Evolutionary conservation across 1,140 invertebrate species (phyloP), one percentile per base, ranked within the genome.

Genomic region (Zaprionus gabonicus): DNA sequence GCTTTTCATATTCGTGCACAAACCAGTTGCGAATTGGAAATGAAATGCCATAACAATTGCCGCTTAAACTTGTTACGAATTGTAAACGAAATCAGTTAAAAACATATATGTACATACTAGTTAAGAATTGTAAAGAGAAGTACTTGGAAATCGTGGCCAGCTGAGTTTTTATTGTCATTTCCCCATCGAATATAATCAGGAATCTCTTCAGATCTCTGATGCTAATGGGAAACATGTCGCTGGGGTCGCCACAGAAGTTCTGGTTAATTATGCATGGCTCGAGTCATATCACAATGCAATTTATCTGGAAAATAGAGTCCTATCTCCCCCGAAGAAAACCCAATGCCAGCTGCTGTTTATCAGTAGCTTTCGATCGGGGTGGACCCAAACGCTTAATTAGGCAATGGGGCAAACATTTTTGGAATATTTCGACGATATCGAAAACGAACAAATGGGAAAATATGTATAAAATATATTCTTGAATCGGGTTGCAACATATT

Each of bases 341-440:
- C n/a, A 17, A 57, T n/a, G 38, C 59, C 64, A 73, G 75, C 75
- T 77, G 75, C 58, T 64, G 15, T 63, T 68, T 77, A 73, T 77
- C 71, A 77, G 58, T 31, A 58, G 58, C 60, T 68, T 71, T 72
- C 28, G 63, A 72, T 72, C 62, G 41, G 60, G 27, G 27, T 28
- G 59, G 59, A 46, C 7, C 41, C n/a, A 9, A 20, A 76, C 71
- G 71, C 70, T 72, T 76, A 76, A 76, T 76, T 67, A 67, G 46
- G 58, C 46, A 53, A 59, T 25, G 46, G 23, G 23, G 49, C 25
- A 44, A 44, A 62, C 31, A n/a, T 25, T 7, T 57, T 58, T 44
- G 20, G 51, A 44, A 68, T 55, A 46, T 69, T 36, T 69, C 49
- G 57, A 63, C 41, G 57, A 57, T 56, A 65, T 49, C 20, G 25